Conservation (phyloP, 1,140 invertebrate genomes). For the Trinorchestia longiramus region DNA sequence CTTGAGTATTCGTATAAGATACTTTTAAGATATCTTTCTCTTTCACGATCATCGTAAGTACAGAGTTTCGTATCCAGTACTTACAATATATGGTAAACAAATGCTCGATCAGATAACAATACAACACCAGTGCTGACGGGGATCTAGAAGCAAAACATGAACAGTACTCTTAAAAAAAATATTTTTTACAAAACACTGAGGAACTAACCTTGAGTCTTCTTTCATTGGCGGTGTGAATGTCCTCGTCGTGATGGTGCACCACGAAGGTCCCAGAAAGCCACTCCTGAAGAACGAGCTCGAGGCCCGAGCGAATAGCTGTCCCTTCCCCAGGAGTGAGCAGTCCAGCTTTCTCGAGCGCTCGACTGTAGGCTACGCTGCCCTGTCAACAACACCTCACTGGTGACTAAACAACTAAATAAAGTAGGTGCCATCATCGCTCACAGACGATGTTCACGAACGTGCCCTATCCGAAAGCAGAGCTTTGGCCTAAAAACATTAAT, state of each 20-base stretch:
- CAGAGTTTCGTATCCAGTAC: not conserved
- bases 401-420: too few relatives aligned
- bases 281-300: slow-evolving; percentile 77
- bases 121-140: not conserved
- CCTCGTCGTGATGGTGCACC: slow-evolving; percentile 78
- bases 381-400: too few relatives aligned
- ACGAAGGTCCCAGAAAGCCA: slow-evolving; percentile 76
- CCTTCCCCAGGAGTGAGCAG: slow-evolving; percentile 76
- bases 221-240: slow-evolving; percentile 86
- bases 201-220: slow-evolving; percentile 74
- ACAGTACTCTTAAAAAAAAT: not conserved
- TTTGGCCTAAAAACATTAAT: too few relatives aligned
- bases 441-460: too few relatives aligned
- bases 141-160: not conserved
- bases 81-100: too few relatives aligned
- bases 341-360: slow-evolving; percentile 75
- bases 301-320: slow-evolving; percentile 74
- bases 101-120: not conserved
- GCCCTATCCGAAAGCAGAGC: too few relatives aligned
- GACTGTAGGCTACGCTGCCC: slow-evolving; percentile 82
- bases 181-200: not conserved
- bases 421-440: too few relatives aligned
- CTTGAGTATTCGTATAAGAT: not conserved
- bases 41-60: not conserved
- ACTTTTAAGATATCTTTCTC: not conserved